phyloP scores from a whole-genome alignment of 2,113 vertebrate genomes.

The Callipepla californica region DNA sequence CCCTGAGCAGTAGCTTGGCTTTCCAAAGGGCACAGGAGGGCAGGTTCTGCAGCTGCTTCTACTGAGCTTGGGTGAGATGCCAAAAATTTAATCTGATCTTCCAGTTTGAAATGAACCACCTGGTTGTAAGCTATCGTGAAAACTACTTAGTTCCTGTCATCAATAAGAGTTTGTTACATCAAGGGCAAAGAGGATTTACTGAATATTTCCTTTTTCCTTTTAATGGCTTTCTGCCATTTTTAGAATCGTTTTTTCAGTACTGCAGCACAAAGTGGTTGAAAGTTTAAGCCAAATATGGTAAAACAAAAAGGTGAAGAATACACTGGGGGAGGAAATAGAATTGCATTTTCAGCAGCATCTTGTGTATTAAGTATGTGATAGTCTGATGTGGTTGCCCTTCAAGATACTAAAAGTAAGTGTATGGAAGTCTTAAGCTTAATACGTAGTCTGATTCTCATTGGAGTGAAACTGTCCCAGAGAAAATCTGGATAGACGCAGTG shows the following conservation, averaged over 20 bases:
- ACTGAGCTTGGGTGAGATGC: not conserved
- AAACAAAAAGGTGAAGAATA: not conserved
- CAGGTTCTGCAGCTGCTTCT: conserved; percentile 17
- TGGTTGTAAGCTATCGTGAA: conserved; percentile 7
- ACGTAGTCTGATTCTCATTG: not conserved
- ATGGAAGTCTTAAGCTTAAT: not conserved
- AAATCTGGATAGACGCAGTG: not conserved
- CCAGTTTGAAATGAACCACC: not conserved
- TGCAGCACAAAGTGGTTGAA: not conserved
- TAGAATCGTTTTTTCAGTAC: not conserved
- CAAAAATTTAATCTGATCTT: not conserved
- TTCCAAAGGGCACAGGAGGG: not conserved
- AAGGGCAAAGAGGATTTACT: not conserved
- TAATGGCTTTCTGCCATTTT: not conserved
- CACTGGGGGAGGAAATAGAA: not conserved
- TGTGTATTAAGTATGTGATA: not conserved
- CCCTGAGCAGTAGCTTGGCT: not conserved
- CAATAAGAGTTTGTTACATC: not conserved
- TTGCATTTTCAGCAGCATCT: not conserved
- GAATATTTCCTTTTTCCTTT: not conserved
- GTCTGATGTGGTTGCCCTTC: not conserved
- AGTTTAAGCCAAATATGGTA: not conserved
- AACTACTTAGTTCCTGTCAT: not conserved
- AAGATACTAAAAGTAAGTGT: not conserved
- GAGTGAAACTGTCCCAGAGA: not conserved